Evolutionary conservation across 2,797 vertebrate genomes (phyloP), one percentile per base, ranked within the genome.

Genomic region (Pseudomugil gertrudae): DNA sequence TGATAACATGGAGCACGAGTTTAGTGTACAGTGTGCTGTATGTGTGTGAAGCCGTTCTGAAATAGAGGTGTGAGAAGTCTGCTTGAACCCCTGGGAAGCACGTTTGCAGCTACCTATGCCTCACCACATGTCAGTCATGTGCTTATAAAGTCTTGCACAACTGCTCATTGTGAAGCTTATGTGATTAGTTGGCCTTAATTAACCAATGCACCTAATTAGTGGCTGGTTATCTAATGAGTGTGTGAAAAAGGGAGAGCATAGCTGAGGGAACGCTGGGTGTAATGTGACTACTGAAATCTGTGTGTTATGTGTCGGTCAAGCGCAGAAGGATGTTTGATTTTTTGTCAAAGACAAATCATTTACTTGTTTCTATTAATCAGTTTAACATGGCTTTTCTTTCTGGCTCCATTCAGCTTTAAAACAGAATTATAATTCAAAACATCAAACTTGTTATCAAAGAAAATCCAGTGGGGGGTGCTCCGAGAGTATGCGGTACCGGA

Each of bases 131-230:
- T 69, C 76, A 75, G 9, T 74, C 64, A 50, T 1, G 32, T 38
- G 35, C 33, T 58, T n/a, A 50, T 50, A 27, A 55, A 67, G 63
- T 53, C 52, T 5, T 3, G 15, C 52, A 66, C 75, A 87, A 73
- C 76, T 87, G 83, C 74, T 78, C 59, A 59, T 61, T 83, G 63
- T 72, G 69, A 72, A 73, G 69, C 67, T 67, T 63, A 51, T 81
- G 66, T 13, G n/a, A 66, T 76, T 68, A 64, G 57, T 66, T 79
- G 45, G 66, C 66, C 71, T 69, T 84, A 80, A 90, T 86, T 81
- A 79, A 83, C 63, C 4, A 23, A 64, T 30, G 73, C 47, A 50
- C 76, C 63, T 85, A 87, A 90, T 88, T 87, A 85, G 80, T 74
- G 47, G 33, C 79, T 77, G 54, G 74, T 80, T 80, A 69, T 74